These are phyloP conservation scores for Aphelinus atriplicis DNA, from an alignment of 1,140 invertebrate genomes.

Conservation along the genomic window DNA sequence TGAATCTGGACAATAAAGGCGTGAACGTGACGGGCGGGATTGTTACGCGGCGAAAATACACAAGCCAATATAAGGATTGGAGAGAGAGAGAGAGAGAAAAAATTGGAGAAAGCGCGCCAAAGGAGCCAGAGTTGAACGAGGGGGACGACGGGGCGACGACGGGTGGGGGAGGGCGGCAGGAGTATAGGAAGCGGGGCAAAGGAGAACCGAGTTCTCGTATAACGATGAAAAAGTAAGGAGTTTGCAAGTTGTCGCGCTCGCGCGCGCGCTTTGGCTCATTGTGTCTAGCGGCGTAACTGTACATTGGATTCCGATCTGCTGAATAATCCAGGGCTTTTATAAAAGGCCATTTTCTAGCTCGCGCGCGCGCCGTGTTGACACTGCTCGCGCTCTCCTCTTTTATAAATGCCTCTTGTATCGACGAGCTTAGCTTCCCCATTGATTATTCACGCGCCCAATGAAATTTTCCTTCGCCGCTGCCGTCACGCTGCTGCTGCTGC, in stretches of 20 bases:
- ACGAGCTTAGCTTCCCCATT: constrained; percentile 13
- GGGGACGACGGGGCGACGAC: constrained; percentile 23
- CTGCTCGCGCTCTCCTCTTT: constrained; percentile 13
- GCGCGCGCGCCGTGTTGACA: constrained; percentile 6
- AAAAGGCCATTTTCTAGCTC: constrained; percentile 28
- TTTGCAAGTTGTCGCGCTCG: constrained; percentile 45
- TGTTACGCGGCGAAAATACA: too few species aligned
- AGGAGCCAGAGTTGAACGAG: constrained; percentile 16
- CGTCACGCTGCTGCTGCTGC: too few species aligned
- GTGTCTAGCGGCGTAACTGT: constrained; percentile 55
- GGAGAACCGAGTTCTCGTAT: constrained; percentile 42
- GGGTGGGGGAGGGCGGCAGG: constrained; percentile 23
- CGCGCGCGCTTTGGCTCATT: constrained; percentile 47
- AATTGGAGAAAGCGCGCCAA: neutral
- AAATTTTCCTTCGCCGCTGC: constrained; percentile 5
- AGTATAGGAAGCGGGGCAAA: constrained; percentile 42
- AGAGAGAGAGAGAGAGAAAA: constrained; percentile 4
- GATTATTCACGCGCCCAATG: constrained; percentile 20
- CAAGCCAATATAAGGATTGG: too few species aligned
- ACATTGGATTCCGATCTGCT: constrained; percentile 59
- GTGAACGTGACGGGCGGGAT: too few species aligned
- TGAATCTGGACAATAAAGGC: too few species aligned
- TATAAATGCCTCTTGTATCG: constrained; percentile 16
- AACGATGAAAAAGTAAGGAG: constrained; percentile 52
- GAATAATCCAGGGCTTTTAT: constrained; percentile 53